Conservation (phyloP, 2,113 vertebrate species). For the Tetrax tetrax region DNA sequence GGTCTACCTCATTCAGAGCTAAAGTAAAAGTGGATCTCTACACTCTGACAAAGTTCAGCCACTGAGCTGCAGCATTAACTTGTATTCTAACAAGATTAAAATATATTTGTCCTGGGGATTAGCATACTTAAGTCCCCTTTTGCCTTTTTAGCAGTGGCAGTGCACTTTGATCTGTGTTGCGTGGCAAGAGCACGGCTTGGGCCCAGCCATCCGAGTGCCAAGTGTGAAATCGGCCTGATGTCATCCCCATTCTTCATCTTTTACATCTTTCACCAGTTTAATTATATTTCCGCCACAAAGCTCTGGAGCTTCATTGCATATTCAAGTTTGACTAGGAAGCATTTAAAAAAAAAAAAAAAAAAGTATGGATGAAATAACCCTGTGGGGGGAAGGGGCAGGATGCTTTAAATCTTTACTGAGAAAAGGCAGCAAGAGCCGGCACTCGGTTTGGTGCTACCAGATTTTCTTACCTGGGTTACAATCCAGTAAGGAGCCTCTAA, state of each 20-base stretch:
- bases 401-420: slow-evolving; percentile 46
- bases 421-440: neutral
- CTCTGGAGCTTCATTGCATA: slow-evolving; percentile 90
- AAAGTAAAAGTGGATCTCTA: slow-evolving; percentile 90
- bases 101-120: slow-evolving; percentile 99
- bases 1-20: slow-evolving; percentile 82
- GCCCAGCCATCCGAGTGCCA: slow-evolving; percentile 93
- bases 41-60: slow-evolving; percentile 92
- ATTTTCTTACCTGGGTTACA: slow-evolving; percentile 20
- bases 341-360: slow-evolving; percentile 77
- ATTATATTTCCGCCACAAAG: slow-evolving; percentile 97
- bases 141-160: slow-evolving; percentile 89
- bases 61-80: slow-evolving; percentile 97
- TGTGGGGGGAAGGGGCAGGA: slow-evolving; percentile 81
- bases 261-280: slow-evolving; percentile 97
- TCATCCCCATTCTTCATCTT: slow-evolving; percentile 96
- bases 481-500: neutral
- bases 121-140: slow-evolving; percentile 96
- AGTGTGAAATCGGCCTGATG: slow-evolving; percentile 99
- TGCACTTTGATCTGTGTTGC: slow-evolving; percentile 98
- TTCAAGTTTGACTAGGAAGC: slow-evolving; percentile 97
- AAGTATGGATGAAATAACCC: slow-evolving; percentile 86
- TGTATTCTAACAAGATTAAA: slow-evolving; percentile 99
- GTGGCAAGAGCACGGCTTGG: slow-evolving; percentile 91
- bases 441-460: neutral